Percentiles rank a stretch among this genome's conserved stretches.
These are phyloP conservation scores for Drosophila birchii DNA, from an alignment of 2,888 invertebrate species.

Conservation along the genomic window DNA sequence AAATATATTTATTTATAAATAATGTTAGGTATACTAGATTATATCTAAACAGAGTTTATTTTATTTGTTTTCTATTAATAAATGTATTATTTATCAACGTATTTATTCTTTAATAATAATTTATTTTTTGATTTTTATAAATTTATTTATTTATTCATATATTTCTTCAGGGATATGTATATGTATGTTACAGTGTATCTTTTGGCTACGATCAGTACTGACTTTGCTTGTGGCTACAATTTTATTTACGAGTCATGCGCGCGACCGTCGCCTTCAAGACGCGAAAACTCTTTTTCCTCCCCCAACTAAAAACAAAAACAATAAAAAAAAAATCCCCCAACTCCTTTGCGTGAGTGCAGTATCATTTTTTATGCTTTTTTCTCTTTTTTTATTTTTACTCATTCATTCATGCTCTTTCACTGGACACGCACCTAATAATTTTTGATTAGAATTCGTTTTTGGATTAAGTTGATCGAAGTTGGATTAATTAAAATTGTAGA, in stretches of 20 bases:
- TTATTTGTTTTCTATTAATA: neutral
- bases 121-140: neutral
- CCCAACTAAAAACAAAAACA: neutral
- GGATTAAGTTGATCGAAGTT: slow-evolving; percentile 21
- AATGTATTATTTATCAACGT: neutral
- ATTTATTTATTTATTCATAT: neutral
- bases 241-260: slow-evolving; percentile 81
- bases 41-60: neutral
- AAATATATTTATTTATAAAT: neutral
- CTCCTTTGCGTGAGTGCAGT: slow-evolving; percentile 49
- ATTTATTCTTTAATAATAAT: neutral
- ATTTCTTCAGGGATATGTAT: neutral
- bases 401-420: slow-evolving; percentile 64
- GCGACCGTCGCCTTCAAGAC: slow-evolving; percentile 65
- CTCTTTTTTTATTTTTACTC: slow-evolving; percentile 50
- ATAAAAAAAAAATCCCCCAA: neutral
- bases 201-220: slow-evolving; percentile 15
- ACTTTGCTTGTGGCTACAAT: slow-evolving; percentile 71
- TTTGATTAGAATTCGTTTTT: slow-evolving; percentile 57
- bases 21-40: too few species aligned
- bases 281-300: slow-evolving; percentile 21
- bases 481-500: slow-evolving; percentile 62
- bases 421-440: slow-evolving; percentile 73
- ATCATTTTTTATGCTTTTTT: slow-evolving; percentile 31
- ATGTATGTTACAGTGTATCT: neutral